Conservation (phyloP, 64 coral and sea anemone genomes). For the Montipora sp. region DNA sequence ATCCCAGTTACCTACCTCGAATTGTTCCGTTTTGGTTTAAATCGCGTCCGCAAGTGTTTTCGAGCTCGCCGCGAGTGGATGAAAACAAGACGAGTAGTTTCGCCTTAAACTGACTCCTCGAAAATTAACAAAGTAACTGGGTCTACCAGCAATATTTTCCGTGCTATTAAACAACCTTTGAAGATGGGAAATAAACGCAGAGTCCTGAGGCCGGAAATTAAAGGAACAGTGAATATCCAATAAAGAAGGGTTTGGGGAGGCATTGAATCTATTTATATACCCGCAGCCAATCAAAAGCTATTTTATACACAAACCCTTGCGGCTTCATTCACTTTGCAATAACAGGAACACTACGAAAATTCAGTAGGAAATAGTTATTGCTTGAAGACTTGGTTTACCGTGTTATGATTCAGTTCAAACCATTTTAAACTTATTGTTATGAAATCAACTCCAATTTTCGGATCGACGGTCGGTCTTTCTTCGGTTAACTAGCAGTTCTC, state of each 20-base stretch:
- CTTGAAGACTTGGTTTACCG: constrained; percentile 1
- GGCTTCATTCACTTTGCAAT: constrained; percentile 13
- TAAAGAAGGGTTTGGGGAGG: constrained; percentile 14
- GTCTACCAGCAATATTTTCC: constrained; percentile 26
- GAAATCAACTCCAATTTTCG: no score
- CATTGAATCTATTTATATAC: neutral
- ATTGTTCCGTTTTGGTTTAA: neutral
- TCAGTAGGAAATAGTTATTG: neutral
- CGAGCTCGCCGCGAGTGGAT: no score
- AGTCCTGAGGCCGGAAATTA: constrained; percentile 33
- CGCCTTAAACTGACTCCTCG: neutral
- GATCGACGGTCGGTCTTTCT: no score
- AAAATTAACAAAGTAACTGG: neutral
- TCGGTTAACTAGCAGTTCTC: neutral
- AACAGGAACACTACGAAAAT: neutral
- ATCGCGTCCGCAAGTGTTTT: neutral
- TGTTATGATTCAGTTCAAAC: neutral
- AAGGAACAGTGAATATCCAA: constrained; percentile 33
- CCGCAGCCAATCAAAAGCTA: constrained; percentile 18
- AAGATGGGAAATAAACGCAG: constrained; percentile 32
- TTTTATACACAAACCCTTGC: neutral
- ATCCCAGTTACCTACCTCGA: neutral
- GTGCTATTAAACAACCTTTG: constrained; percentile 42
- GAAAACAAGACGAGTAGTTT: neutral
- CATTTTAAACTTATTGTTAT: neutral